Percentiles rank a stretch among this genome's conserved stretches.
Evolutionary conservation across 2,797 vertebrate genomes (phyloP).

Genomic region (Sciurus carolinensis): DNA sequence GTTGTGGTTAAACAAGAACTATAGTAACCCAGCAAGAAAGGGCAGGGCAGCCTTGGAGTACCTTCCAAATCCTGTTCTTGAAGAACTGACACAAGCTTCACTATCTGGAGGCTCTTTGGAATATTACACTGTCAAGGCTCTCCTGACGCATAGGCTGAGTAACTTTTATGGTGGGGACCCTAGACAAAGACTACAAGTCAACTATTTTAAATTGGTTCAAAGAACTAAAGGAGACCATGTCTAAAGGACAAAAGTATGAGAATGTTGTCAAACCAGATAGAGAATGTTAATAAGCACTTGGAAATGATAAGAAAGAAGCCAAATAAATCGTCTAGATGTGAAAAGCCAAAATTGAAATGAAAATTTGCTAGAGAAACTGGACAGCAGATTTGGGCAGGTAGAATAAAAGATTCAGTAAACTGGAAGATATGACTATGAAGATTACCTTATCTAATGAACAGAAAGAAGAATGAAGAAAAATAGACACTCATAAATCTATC

Average conservation of each 20-base stretch:
- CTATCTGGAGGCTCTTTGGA: neutral
- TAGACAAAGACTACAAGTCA: neutral
- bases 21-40: neutral
- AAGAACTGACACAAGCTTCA: neutral
- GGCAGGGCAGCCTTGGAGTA: neutral
- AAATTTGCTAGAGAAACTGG: neutral
- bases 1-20: neutral
- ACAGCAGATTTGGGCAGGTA: neutral
- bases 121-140: neutral
- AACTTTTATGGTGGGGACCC: neutral
- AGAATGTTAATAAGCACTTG: neutral
- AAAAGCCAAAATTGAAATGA: neutral
- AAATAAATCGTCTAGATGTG: neutral
- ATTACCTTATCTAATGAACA: neutral
- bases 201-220: neutral
- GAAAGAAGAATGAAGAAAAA: conserved; percentile 8
- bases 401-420: neutral
- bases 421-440: neutral
- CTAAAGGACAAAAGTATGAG: neutral
- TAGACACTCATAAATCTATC: neutral
- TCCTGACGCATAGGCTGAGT: neutral
- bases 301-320: conserved; percentile 1
- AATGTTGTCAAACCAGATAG: neutral
- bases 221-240: neutral
- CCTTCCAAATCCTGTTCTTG: neutral